phyloP scores from a whole-genome alignment of 2,113 vertebrate genomes.

The Odontesthes bonariensis region DNA sequence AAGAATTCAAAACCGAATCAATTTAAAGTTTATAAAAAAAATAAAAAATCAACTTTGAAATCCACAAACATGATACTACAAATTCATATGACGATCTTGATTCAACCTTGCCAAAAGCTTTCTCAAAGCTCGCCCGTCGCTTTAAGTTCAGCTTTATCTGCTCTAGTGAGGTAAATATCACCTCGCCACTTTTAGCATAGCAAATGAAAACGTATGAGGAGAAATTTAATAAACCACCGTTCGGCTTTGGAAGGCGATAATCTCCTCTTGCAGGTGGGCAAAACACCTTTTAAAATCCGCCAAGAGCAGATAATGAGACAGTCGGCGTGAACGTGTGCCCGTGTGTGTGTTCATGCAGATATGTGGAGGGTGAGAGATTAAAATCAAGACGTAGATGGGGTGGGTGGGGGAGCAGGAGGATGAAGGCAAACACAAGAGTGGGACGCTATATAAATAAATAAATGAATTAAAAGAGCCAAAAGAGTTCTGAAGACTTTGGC shows the following conservation, averaged over 20 bases:
- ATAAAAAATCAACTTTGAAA: conserved; percentile 16
- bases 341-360: conserved; percentile 36
- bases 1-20: not conserved
- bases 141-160: conserved; percentile 48
- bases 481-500: conserved; percentile 65
- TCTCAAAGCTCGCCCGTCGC: conserved; percentile 56
- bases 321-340: conserved; percentile 26
- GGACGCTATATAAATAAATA: conserved; percentile 67
- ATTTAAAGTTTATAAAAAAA: not conserved
- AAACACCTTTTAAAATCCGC: conserved; percentile 71
- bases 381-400: conserved; percentile 44
- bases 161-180: conserved; percentile 55
- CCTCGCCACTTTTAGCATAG: conserved; percentile 1
- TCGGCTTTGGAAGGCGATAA: conserved; percentile 49
- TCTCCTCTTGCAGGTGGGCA: conserved; percentile 64
- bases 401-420: conserved; percentile 24
- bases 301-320: conserved; percentile 67
- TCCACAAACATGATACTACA: conserved; percentile 24
- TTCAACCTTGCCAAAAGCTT: conserved; percentile 29
- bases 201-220: conserved; percentile 3
- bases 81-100: conserved; percentile 39
- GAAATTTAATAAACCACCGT: conserved; percentile 44
- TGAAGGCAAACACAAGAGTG: conserved; percentile 32
- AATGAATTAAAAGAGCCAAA: conserved; percentile 63
- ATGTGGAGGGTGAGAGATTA: conserved; percentile 58